phyloP scores from a whole-genome alignment of 1,140 invertebrate genomes.

The Nomia melanderi region DNA sequence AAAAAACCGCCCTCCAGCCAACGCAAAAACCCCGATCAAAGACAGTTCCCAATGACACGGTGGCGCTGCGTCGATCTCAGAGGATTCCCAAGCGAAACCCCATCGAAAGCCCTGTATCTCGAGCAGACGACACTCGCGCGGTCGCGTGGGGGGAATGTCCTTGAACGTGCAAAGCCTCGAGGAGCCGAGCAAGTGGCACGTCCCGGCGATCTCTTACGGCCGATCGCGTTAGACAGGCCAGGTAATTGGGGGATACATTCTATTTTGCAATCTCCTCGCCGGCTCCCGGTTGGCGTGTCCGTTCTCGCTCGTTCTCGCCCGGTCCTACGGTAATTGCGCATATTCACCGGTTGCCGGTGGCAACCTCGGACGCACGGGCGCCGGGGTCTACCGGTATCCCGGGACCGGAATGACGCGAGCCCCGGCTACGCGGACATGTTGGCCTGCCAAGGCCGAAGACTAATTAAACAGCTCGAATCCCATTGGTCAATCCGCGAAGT shows the following conservation, averaged over 20 bases:
- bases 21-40: no score
- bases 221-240: constrained; percentile 36
- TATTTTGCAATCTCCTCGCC: constrained; percentile 43
- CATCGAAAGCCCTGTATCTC: no score
- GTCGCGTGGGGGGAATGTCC: no score
- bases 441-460: not conserved
- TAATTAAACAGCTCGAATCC: not conserved
- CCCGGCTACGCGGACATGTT: not conserved
- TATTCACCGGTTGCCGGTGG: constrained; percentile 48
- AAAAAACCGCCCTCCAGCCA: no score
- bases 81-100: no score
- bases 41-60: no score
- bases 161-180: no score
- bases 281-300: constrained; percentile 33
- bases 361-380: constrained; percentile 31
- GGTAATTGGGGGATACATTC: constrained; percentile 45
- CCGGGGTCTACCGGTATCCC: constrained; percentile 22
- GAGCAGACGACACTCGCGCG: no score
- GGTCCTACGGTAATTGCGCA: constrained; percentile 43
- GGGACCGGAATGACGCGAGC: constrained; percentile 15
- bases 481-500: not conserved
- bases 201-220: not conserved
- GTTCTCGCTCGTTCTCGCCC: constrained; percentile 40
- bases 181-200: no score
- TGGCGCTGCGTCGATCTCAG: no score